Evolutionary conservation across 2,113 vertebrate species (phyloP), one percentile per base, ranked within the genome.

Genomic region (Epinephelus cyanopodus): DNA sequence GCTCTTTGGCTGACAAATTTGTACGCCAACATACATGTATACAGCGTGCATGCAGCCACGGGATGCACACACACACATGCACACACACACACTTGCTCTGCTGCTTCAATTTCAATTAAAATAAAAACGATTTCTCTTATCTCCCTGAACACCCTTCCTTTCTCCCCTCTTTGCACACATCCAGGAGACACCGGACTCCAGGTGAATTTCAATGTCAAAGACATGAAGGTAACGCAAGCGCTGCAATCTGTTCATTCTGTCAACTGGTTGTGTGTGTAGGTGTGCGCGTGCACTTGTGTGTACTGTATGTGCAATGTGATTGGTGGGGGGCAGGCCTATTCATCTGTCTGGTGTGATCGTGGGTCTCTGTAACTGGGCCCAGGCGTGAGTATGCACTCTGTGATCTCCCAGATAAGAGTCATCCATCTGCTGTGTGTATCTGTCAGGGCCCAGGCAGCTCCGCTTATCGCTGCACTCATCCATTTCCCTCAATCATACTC

Each of bases 261-360:
- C 87, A 81, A 86, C 71, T 72, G 61, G 66, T 14, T 63, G 47
- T 48, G 62, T 45, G 77, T 85, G 86, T 45, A 65, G 64, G 78
- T 79, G 90, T 62, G 75, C 42, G 66, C 1, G 48, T 79, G 66
- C 62, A 52, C 61, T 23, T 3, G 23, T 17, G 74, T 33, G 79
- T 74, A 73, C 87, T 81, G 84, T 80, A 78, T 81, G 74, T 84
- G 84, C 81, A n/a, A 52, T 87, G 89, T 81, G 85, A 89, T 83
- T 87, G 86, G 83, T 79, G 84, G 87, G 67, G 87, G 84, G 86
- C 58, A 71, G 84, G 78, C 83, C 82, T 79, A 87, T 92, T 92
- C 93, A 90, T 93, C 90, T 93, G 92, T 93, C 92, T 92, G 87
- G 92, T 93, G 94, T 93, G 93, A 93, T 92, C 70, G 58, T 90